Evolutionary conservation across 2,888 invertebrate species (phyloP), one percentile per base, ranked within the genome.

Genomic region (Diarsia brunnea): DNA sequence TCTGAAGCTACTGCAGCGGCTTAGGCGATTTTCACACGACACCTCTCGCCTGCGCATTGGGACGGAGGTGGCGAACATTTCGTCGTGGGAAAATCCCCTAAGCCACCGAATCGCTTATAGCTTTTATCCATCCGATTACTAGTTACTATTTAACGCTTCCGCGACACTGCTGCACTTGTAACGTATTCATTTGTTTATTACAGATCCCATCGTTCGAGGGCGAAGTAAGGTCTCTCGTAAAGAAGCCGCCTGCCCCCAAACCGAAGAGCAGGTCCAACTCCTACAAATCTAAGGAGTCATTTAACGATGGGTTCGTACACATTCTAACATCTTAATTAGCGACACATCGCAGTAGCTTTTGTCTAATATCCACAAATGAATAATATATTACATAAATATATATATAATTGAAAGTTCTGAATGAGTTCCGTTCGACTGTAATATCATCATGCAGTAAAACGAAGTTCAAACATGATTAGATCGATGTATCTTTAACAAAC

Each of bases 141-240:
- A 49, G 16, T 16, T 58, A 27, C 58, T 14, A 24, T 27, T 24
- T 16, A 16, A 27, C 58, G 27, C 3, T 58, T 24, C 3, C 19
- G 55, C 14, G 3, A 21, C 7, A 24, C 7, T 47, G 12, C 10
- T n/a, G n/a, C 12, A 47, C 21, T 38, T 27, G 4, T 38, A 27
- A 68, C 12, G 5, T 61, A 10, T 51, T 31, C 12, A 14, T 24
- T 66, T 73, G 0, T 88, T 89, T 71, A 0, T 89, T 89, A 14
- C 79, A 96, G 96, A 95, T 96, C 79, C 96, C 96, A 10, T 83
- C 93, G 7, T 96, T 95, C 68, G 94, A 94, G 16, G 96, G 95
- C 2, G 95, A 95, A 84, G 81, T 95, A 8, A 87, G 85, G 24
- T 65, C 87, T 3, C 82, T 87, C 0, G 49, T 88, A 0, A 94